These are phyloP conservation scores for Thunnus thynnus DNA, from an alignment of 2,113 vertebrate species.

Conservation along the genomic window DNA sequence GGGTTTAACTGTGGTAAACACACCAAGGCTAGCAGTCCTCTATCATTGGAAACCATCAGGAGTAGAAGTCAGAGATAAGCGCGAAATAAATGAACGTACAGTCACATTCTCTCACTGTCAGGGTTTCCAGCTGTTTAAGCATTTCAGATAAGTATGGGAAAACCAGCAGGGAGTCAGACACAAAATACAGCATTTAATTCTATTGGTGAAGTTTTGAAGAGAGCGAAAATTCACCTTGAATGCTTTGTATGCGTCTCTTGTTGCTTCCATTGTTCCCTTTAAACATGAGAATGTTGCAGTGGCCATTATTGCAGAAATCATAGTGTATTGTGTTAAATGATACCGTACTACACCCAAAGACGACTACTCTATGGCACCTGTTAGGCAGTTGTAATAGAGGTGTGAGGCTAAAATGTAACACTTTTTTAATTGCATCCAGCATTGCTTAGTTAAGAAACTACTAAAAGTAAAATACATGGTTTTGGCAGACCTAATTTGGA, in stretches of 20 bases:
- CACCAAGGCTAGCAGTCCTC: constrained; percentile 34
- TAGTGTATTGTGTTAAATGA: constrained; percentile 1
- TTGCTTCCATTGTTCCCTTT: not conserved
- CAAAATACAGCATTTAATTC: constrained; percentile 25
- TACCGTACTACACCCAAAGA: not conserved
- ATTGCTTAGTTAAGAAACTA: not conserved
- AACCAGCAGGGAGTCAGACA: constrained; percentile 22
- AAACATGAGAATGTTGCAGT: not conserved
- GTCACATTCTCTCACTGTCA: constrained; percentile 37
- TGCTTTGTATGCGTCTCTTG: not conserved
- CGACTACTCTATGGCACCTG: not conserved
- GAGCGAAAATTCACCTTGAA: not conserved
- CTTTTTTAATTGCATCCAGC: not conserved
- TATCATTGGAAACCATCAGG: constrained; percentile 36
- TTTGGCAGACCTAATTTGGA: not conserved
- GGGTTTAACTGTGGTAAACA: constrained; percentile 51
- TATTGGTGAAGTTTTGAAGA: not conserved
- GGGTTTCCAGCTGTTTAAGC: constrained; percentile 26
- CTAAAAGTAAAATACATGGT: not conserved
- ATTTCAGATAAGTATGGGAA: constrained; percentile 37
- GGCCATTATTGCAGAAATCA: not conserved
- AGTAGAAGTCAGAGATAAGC: constrained; percentile 45
- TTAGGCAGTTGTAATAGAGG: not conserved
- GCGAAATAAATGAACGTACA: constrained; percentile 46
- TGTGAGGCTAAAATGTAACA: not conserved